Evolutionary conservation across 1,140 invertebrate genomes (phyloP), one percentile per base, ranked within the genome.

Genomic region (Rhysida immarginata): DNA sequence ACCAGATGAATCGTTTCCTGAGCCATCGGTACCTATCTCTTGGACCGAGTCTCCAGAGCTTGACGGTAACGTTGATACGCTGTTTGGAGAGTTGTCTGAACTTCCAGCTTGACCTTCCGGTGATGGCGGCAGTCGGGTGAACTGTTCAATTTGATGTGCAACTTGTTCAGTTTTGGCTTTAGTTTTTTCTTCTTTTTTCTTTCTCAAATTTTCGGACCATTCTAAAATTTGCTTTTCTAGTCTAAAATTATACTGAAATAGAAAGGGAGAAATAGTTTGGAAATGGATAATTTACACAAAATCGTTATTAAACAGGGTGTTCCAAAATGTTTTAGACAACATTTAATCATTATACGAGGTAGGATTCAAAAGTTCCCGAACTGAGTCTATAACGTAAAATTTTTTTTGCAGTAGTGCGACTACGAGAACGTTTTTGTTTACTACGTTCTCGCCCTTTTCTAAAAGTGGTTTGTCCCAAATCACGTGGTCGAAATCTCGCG

Each of bases 151-250:
- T 20, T 29, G 23, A 11, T 24, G 23, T 5, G 50, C 56, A 26
- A 58, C 35, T 11, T 54, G 43, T 43, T 60, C 51, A 1, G 14
- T 26, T 44, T 54, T 52, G 14, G n/a, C 55, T 24, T 18, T 26
- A 26, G 46, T 48, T 13, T 14, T 25, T 43, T 71, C 74, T 55
- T 77, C 68, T 62, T 82, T 77, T 45, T 77, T 74, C 61, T 76
- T 77, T 48, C 77, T 74, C 74, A 80, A 83, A 66, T 82, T 79
- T 51, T 73, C 73, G 59, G 86, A 75, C 73, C 82, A 81, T 29
- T 77, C 71, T 46, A 85, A 68, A 21, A 86, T 78, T 53, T 76
- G 80, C 44, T 69, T 75, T 66, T 88, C 85, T 57, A 86, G 74
- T 48, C 69, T 76, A 63, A 84, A 84, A 64, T 85, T 80, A 69